Evolutionary conservation across 2,888 invertebrate genomes (phyloP).

Genomic region (Ctenicera cuprea): DNA sequence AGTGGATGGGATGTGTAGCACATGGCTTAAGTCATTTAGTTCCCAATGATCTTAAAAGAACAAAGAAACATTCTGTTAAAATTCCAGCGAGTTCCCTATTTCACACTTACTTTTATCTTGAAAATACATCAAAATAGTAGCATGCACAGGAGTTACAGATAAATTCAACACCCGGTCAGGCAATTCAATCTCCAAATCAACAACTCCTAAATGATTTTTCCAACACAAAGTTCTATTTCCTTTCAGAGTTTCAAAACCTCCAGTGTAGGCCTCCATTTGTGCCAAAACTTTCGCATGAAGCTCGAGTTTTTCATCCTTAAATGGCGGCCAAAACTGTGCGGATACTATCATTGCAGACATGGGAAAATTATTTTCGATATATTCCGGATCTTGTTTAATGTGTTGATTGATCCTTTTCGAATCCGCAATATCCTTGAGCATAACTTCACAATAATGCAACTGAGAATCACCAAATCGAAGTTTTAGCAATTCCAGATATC

Average conservation of each 20-base stretch:
- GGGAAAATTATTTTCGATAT: slow-evolving; percentile 76
- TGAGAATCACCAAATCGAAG: slow-evolving; percentile 97
- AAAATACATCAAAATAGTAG: slow-evolving; percentile 95
- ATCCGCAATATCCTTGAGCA: slow-evolving; percentile 98
- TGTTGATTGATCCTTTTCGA: slow-evolving; percentile 94
- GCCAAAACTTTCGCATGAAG: slow-evolving; percentile 87
- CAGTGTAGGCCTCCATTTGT: slow-evolving; percentile 90
- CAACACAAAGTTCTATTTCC: slow-evolving; percentile 94
- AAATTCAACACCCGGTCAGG: slow-evolving; percentile 84
- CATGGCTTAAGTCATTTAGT: slow-evolving; percentile 88
- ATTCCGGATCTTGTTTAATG: slow-evolving; percentile 84
- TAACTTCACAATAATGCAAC: slow-evolving; percentile 97
- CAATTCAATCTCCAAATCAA: slow-evolving; percentile 92
- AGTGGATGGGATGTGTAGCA: slow-evolving; percentile 91
- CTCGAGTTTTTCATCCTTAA: slow-evolving; percentile 94
- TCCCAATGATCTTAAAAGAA: slow-evolving; percentile 86
- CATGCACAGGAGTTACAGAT: slow-evolving; percentile 94
- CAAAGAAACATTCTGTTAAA: slow-evolving; percentile 10
- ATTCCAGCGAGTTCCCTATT: slow-evolving; percentile 4
- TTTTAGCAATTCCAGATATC: slow-evolving; percentile 95
- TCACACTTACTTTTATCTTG: slow-evolving; percentile 83
- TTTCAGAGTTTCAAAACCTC: slow-evolving; percentile 92
- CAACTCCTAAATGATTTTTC: slow-evolving; percentile 95
- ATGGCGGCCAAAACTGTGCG: slow-evolving; percentile 98
- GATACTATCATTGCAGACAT: slow-evolving; percentile 94